A percentile compares a stretch with the other conserved stretches of the same genome.
These are phyloP conservation scores for Nymphalis urticae DNA, from an alignment of 2,888 invertebrate genomes.

Conservation along the genomic window DNA sequence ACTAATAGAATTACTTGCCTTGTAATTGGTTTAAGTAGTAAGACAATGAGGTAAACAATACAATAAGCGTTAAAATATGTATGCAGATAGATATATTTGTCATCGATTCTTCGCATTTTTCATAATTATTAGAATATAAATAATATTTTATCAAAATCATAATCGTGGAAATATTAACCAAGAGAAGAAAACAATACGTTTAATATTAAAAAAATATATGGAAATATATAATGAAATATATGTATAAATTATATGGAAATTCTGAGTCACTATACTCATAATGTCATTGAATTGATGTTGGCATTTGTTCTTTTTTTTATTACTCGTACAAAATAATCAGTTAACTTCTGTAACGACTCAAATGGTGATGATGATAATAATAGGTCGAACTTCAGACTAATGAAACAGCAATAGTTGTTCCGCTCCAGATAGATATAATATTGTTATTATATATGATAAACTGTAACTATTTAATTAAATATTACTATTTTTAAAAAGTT, in stretches of 20 bases:
- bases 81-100: not conserved
- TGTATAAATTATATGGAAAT: not conserved
- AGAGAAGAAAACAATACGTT: no score
- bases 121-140: no score
- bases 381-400: not conserved
- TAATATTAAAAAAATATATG: not conserved
- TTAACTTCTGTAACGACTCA: not conserved
- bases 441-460: not conserved
- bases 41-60: slow-evolving; percentile 28
- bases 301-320: not conserved
- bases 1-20: slow-evolving; percentile 64
- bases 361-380: not conserved
- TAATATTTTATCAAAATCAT: no score
- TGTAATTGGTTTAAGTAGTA: slow-evolving; percentile 39
- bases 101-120: not conserved
- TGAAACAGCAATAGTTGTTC: not conserved
- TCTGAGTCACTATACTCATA: not conserved
- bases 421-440: slow-evolving; percentile 5
- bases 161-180: no score
- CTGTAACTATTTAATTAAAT: no score
- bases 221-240: no score
- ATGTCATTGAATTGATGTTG: not conserved
- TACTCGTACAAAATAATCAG: not conserved
- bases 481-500: no score
- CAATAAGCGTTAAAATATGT: slow-evolving; percentile 18